Conservation (phyloP, 2,113 vertebrate genomes). For the Notechis scutatus region DNA sequence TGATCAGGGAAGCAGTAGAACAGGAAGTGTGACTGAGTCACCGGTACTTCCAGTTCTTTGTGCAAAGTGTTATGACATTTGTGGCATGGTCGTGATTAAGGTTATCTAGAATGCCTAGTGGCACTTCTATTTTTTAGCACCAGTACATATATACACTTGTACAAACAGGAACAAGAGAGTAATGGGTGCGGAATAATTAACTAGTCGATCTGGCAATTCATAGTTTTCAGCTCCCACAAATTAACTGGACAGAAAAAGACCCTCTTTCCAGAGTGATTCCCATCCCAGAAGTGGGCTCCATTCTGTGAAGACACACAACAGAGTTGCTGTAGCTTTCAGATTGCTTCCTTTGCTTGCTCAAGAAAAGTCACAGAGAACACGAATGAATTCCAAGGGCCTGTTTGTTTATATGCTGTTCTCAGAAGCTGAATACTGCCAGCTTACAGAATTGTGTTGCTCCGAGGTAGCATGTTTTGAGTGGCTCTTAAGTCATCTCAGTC, state of each 20-base stretch:
- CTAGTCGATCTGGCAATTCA: constrained; percentile 19
- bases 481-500: constrained; percentile 44
- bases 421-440: background rate
- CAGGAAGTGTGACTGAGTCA: background rate
- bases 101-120: background rate
- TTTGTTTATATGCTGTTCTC: constrained; percentile 25
- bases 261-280: constrained; percentile 14
- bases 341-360: background rate
- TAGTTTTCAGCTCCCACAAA: constrained; percentile 16
- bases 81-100: background rate
- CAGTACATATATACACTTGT: background rate
- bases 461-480: background rate
- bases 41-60: background rate
- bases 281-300: background rate
- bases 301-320: background rate
- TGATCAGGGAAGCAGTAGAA: background rate
- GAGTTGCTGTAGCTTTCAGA: background rate
- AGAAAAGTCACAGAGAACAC: background rate
- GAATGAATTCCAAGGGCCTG: constrained; percentile 5
- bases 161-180: background rate
- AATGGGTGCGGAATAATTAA: background rate
- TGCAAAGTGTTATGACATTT: background rate
- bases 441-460: constrained; percentile 5
- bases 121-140: background rate
- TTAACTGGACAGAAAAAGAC: constrained; percentile 29